Evolutionary conservation across 2,113 vertebrate species (phyloP).

Genomic region (Xyrauchen texanus): DNA sequence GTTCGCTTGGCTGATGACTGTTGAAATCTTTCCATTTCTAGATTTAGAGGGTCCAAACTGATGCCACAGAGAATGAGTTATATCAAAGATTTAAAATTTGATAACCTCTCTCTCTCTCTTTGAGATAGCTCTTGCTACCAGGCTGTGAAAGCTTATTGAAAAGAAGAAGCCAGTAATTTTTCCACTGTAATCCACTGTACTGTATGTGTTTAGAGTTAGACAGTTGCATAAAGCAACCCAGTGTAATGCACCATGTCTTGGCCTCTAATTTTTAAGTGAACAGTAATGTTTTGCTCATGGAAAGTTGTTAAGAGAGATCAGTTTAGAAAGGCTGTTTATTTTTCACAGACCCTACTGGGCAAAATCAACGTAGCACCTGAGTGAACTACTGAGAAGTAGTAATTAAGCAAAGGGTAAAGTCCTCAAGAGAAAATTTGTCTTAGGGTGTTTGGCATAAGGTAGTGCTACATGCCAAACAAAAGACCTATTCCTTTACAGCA

Average conservation of each 20-base stretch:
- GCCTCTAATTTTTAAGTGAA: conserved; percentile 54
- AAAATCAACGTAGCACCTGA: conserved; percentile 65
- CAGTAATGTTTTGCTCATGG: conserved; percentile 53
- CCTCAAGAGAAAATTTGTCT: conserved; percentile 45
- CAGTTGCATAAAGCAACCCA: conserved; percentile 16
- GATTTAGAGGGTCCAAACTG: conserved; percentile 28
- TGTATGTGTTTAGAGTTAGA: neutral
- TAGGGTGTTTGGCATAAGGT: conserved; percentile 34
- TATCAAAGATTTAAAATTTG: conserved; percentile 34
- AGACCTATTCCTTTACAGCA: conserved; percentile 34
- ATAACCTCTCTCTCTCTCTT: conserved; percentile 18
- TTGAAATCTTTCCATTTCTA: conserved; percentile 28
- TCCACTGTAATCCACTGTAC: conserved; percentile 14
- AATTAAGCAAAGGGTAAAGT: conserved; percentile 52
- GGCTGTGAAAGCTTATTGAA: neutral
- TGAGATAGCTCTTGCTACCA: neutral
- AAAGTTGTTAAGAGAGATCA: conserved; percentile 58
- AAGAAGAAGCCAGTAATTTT: neutral
- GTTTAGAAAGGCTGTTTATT: conserved; percentile 65
- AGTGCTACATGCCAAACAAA: conserved; percentile 37
- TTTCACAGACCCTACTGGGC: conserved; percentile 58
- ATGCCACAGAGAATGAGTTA: conserved; percentile 34
- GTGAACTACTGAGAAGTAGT: conserved; percentile 60
- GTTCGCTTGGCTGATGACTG: conserved; percentile 25
- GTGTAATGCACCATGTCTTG: neutral